Evolutionary conservation across 2,797 vertebrate species (phyloP).

Genomic region (Mallotus villosus): DNA sequence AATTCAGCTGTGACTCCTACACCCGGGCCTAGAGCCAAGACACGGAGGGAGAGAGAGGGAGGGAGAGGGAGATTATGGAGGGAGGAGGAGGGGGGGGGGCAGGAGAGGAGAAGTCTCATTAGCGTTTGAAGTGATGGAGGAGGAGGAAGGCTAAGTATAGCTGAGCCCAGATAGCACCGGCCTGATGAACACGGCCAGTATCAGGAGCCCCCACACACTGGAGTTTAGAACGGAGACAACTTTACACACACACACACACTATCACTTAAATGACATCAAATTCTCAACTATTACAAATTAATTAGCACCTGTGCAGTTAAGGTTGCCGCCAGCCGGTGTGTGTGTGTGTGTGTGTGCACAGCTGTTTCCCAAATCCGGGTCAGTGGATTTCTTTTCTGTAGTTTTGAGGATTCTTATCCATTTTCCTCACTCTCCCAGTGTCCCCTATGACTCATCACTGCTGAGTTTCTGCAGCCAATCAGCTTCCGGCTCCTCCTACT

Average conservation of each 20-base stretch:
- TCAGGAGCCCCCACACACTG: slow-evolving; percentile 5
- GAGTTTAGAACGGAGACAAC: slow-evolving; percentile 38
- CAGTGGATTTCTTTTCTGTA: not conserved
- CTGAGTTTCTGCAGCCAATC: slow-evolving; percentile 67
- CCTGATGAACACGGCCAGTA: slow-evolving; percentile 14
- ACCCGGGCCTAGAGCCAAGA: slow-evolving; percentile 30
- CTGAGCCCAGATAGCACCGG: slow-evolving; percentile 31
- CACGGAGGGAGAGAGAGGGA: not conserved
- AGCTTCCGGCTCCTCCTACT: slow-evolving; percentile 40
- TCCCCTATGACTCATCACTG: slow-evolving; percentile 71
- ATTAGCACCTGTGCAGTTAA: no score
- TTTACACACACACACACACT: not conserved
- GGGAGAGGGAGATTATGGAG: slow-evolving; percentile 6
- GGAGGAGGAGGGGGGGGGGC: not conserved
- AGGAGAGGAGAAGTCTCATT: slow-evolving; percentile 45
- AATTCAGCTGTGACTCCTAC: slow-evolving; percentile 42
- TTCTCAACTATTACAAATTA: no score
- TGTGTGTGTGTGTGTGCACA: not conserved
- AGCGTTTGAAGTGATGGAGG: slow-evolving; percentile 56
- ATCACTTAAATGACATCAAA: no score
- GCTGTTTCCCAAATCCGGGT: not conserved
- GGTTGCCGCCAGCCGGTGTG: no score
- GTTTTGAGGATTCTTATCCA: not conserved
- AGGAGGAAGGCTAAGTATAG: slow-evolving; percentile 58
- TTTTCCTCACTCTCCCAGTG: slow-evolving; percentile 38